These are phyloP conservation scores for Aradus depressus DNA, from an alignment of 2,888 invertebrate species.

Conservation along the genomic window DNA sequence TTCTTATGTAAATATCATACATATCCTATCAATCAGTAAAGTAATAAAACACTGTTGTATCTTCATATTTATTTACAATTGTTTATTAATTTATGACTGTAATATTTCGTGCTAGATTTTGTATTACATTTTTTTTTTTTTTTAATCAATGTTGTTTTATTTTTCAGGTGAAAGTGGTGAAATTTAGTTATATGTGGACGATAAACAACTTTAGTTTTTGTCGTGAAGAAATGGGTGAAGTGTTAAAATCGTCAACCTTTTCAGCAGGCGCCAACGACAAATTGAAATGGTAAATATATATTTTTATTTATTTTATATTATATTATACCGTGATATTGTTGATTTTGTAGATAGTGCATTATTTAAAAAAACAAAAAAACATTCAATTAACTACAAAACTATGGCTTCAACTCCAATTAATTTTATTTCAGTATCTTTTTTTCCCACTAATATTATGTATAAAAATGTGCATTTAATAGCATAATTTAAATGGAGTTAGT, in stretches of 20 bases:
- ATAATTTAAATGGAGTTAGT: too few relatives aligned
- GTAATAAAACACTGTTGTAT: too few relatives aligned
- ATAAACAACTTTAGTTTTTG: constrained; percentile 99
- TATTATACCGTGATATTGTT: neutral
- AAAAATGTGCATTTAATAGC: too few relatives aligned
- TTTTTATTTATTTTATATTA: constrained; percentile 1
- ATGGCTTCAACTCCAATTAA: too few relatives aligned
- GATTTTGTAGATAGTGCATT: too few relatives aligned
- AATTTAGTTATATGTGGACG: constrained; percentile 99
- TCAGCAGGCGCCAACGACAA: constrained; percentile 99
- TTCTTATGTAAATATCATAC: too few relatives aligned
- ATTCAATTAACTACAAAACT: too few relatives aligned
- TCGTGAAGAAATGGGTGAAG: constrained; percentile 99
- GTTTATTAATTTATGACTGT: neutral
- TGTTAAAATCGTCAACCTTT: constrained; percentile 98
- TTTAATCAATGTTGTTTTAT: constrained; percentile 24
- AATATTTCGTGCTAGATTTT: neutral
- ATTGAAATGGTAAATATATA: constrained; percentile 76
- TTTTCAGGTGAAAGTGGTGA: constrained; percentile 96
- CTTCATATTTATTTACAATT: neutral
- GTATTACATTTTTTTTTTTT: neutral
- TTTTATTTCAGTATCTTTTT: too few relatives aligned
- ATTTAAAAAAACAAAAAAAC: too few relatives aligned
- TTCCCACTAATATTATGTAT: too few relatives aligned
- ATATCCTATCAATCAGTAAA: too few relatives aligned